A percentile compares a stretch with the other conserved stretches of the same genome.
Conservation (phyloP, 2,113 vertebrate genomes). For the Theristicus caerulescens region DNA sequence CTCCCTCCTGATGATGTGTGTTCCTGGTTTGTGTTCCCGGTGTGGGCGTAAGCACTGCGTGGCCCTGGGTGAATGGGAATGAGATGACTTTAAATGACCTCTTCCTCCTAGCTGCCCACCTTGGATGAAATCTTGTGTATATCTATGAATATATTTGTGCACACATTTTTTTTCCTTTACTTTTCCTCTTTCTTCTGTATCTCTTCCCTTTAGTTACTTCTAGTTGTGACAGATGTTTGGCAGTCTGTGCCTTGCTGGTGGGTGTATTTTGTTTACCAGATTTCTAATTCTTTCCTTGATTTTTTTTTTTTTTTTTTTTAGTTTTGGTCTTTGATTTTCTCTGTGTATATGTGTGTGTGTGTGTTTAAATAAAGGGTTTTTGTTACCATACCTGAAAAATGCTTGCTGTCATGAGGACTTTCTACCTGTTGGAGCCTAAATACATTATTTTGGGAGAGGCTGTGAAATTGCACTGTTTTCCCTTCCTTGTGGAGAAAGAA, state of each 20-base stretch:
- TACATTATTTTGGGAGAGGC: neutral
- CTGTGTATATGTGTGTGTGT: accelerated
- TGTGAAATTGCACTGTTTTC: neutral
- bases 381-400: neutral
- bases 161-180: neutral
- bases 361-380: neutral
- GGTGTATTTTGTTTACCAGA: neutral
- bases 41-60: accelerated
- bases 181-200: neutral
- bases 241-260: neutral
- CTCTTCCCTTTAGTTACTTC: neutral
- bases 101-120: neutral
- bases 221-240: neutral
- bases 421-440: neutral
- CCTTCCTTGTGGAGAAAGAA: neutral
- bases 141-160: neutral
- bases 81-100: neutral
- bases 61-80: neutral
- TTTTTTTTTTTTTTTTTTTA: neutral
- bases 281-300: neutral
- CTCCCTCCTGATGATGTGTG: neutral
- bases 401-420: neutral
- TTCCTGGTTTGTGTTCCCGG: neutral
- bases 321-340: neutral
- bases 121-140: neutral